Percentiles rank a stretch among this genome's conserved stretches.
Conservation (phyloP, 2,888 invertebrate genomes). For the Calameuta idolon region DNA sequence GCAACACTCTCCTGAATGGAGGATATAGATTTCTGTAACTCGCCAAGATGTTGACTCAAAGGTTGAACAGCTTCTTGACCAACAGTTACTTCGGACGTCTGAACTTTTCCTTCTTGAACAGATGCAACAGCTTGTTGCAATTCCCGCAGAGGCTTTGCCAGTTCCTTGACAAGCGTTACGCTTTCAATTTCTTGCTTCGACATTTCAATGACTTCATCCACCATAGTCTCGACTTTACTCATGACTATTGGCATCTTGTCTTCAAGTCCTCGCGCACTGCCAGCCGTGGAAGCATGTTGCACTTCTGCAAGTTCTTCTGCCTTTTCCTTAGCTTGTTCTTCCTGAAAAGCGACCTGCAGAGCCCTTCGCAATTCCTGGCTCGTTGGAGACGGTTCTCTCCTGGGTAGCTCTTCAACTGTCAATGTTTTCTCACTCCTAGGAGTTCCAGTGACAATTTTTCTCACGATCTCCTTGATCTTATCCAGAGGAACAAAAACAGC, state of each 20-base stretch:
- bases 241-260: conserved; percentile 35
- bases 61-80: conserved; percentile 62
- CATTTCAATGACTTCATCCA: conserved; percentile 53
- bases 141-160: conserved; percentile 67
- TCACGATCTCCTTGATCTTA: conserved; percentile 40
- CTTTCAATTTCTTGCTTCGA: conserved; percentile 51
- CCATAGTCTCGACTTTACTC: conserved; percentile 49
- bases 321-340: conserved; percentile 19
- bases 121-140: conserved; percentile 69
- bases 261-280: neutral
- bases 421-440: conserved; percentile 8
- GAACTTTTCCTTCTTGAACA: conserved; percentile 69
- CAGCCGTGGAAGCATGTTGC: conserved; percentile 5
- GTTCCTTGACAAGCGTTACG: conserved; percentile 35
- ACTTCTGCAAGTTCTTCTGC: conserved; percentile 4
- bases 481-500: conserved; percentile 53
- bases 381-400: conserved; percentile 15
- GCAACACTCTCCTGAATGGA: conserved; percentile 57
- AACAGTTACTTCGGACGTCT: conserved; percentile 67
- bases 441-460: conserved; percentile 12
- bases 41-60: conserved; percentile 62
- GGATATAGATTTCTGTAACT: conserved; percentile 52
- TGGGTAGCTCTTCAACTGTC: conserved; percentile 7
- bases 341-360: conserved; percentile 9
- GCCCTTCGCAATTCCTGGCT: conserved; percentile 18